Percentiles rank a stretch among this genome's conserved stretches.
These are phyloP conservation scores for Corythornis madagascariensis DNA, from an alignment of 2,113 vertebrate genomes.

Conservation along the genomic window DNA sequence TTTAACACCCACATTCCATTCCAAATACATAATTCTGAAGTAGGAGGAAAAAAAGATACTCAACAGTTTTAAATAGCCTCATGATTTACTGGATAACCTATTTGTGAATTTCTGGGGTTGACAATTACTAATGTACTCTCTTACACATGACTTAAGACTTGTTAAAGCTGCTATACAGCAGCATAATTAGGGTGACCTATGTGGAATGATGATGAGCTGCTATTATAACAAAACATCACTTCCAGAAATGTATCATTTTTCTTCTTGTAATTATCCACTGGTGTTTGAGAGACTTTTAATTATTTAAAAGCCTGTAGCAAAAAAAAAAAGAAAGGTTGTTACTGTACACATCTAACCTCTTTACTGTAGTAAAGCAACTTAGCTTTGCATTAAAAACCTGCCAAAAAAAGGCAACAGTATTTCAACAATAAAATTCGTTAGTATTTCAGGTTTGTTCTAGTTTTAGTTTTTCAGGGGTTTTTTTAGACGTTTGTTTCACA, in stretches of 20 bases:
- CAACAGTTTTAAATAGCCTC: not conserved
- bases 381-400: not conserved
- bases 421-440: slow-evolving; percentile 29
- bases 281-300: not conserved
- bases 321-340: not conserved
- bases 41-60: not conserved
- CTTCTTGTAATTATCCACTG: not conserved
- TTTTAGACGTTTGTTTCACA: not conserved
- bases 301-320: not conserved
- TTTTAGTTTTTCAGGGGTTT: not conserved
- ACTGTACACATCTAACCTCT: not conserved
- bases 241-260: not conserved
- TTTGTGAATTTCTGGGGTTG: not conserved
- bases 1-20: not conserved
- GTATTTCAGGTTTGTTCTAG: not conserved
- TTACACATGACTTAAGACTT: not conserved
- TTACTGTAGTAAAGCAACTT: not conserved
- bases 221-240: not conserved
- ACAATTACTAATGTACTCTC: not conserved
- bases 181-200: not conserved
- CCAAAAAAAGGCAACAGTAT: not conserved
- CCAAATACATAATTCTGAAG: not conserved
- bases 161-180: not conserved
- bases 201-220: not conserved
- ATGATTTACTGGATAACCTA: not conserved